Evolutionary conservation across 2,888 invertebrate species (phyloP).

Genomic region (Euplexia lucipara): DNA sequence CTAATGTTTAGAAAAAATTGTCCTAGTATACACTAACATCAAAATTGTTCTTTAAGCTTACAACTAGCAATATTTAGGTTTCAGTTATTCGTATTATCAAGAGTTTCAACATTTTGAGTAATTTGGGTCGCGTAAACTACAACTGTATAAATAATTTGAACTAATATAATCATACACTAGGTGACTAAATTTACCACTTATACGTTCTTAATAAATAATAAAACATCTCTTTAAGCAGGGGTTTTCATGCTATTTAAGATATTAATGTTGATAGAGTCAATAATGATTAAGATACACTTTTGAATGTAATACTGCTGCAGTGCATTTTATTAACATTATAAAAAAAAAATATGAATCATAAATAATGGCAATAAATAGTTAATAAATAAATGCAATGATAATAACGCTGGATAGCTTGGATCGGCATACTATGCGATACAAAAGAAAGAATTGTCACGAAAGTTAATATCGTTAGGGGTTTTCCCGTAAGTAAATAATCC

Average conservation of each 20-base stretch:
- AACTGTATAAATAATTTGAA: constrained; percentile 57
- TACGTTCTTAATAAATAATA: constrained; percentile 8
- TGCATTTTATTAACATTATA: too few relatives aligned
- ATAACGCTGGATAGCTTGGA: not conserved
- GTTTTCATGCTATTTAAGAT: not conserved
- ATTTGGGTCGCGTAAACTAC: constrained; percentile 28
- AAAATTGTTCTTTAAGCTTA: constrained; percentile 2
- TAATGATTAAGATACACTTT: not conserved
- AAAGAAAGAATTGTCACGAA: too few relatives aligned
- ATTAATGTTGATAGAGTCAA: not conserved
- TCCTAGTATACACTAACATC: not conserved
- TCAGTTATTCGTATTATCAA: constrained; percentile 20
- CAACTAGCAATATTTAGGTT: constrained; percentile 33
- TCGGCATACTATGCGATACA: not conserved
- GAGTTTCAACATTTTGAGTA: constrained; percentile 42
- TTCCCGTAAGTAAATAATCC: too few relatives aligned
- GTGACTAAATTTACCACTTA: constrained; percentile 14
- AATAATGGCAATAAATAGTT: not conserved
- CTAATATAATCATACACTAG: constrained; percentile 40
- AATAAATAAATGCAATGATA: constrained; percentile 7
- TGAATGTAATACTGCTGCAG: too few relatives aligned
- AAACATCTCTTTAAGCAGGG: constrained; percentile 11
- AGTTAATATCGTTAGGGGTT: too few relatives aligned
- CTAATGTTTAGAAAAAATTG: not conserved
- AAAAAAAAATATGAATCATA: not conserved